Percentiles rank a stretch among this genome's conserved stretches.
These are phyloP conservation scores for Pontoporia blainvillei DNA, from an alignment of 2,113 vertebrate species.

Conservation along the genomic window DNA sequence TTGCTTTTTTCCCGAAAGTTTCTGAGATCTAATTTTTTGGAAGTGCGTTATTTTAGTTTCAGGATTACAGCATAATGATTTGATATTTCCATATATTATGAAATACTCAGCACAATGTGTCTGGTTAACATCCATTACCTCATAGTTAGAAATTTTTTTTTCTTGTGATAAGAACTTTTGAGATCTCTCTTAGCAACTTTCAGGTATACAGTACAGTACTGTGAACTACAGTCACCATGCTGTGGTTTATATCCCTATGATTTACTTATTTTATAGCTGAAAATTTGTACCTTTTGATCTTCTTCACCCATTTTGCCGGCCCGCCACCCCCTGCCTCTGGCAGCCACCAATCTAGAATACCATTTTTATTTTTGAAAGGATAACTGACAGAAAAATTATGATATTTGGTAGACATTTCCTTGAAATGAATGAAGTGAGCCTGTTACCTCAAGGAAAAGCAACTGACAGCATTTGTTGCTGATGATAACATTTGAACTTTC, in stretches of 20 bases:
- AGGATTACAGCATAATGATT: neutral
- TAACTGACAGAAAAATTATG: slow-evolving; percentile 13
- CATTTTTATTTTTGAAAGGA: slow-evolving; percentile 21
- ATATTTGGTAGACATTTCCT: neutral
- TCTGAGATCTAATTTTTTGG: neutral
- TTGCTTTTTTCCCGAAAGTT: neutral
- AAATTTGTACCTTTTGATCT: neutral
- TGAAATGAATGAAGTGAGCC: neutral
- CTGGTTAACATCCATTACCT: neutral
- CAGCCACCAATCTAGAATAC: neutral
- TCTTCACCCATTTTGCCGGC: neutral
- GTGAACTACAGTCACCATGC: neutral
- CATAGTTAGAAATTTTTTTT: neutral
- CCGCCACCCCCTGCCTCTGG: neutral
- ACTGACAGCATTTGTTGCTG: neutral
- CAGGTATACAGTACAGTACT: neutral
- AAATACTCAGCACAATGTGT: neutral
- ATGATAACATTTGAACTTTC: slow-evolving; percentile 2
- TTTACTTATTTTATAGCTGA: neutral
- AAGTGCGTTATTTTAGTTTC: neutral
- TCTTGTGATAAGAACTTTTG: neutral
- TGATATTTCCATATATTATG: neutral
- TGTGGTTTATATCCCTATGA: neutral
- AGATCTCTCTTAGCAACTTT: neutral
- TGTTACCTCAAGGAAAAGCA: neutral